Base-by-base conservation (phyloP, 2,113 vertebrate species). In the Leptodactylus fuscus region DNA sequence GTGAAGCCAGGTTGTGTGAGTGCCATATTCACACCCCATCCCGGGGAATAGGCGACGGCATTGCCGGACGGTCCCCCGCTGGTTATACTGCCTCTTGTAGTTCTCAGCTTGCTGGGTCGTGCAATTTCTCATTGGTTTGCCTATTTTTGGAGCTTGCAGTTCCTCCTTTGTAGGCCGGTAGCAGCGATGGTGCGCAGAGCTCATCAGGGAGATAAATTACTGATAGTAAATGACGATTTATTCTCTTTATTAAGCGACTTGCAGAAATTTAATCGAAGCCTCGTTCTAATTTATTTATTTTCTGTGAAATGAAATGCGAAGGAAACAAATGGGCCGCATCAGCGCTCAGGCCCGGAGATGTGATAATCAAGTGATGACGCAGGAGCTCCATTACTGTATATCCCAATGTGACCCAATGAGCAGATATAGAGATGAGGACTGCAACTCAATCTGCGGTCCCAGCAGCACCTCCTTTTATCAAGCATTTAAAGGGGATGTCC, bases 131-230 rank as follows among this genome's bases (percentile, higher is more conserved):
- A 60, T 24, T 60, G 24, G 4, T 62, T 62, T 6, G 22, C n/a
- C n/a, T n/a, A n/a, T n/a, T n/a, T n/a, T n/a, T n/a, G 58, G 7
- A 13, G n/a, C n/a, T 4, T 51, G 2, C 48, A 18, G 48, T 51
- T 51, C 16, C n/a, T n/a, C n/a, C n/a, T n/a, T n/a, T n/a, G n/a
- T n/a, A n/a, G 51, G 51, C 6, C 51, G 7, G 51, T 1, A 55
- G 51, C 51, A 20, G 5, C 4, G 51, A 16, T 55, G 8, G 18
- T 73, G 11, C 27, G 13, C 38, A 27, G 41, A 27, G 2, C 38
- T 41, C 70, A 24, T 41, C 36, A n/a, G 71, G 36, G 41, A 67
- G 79, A 81, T 65, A 16, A 65, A 81, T 60, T 20, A 60, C 79
- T 29, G 4, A 5, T 22, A 22, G 27, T 32, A 81, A 38, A 27